Percentiles rank a stretch among this genome's conserved stretches.
phyloP scores from a whole-genome alignment of 64 coral and sea anemone genomes.

The Cladopsammia gracilis region DNA sequence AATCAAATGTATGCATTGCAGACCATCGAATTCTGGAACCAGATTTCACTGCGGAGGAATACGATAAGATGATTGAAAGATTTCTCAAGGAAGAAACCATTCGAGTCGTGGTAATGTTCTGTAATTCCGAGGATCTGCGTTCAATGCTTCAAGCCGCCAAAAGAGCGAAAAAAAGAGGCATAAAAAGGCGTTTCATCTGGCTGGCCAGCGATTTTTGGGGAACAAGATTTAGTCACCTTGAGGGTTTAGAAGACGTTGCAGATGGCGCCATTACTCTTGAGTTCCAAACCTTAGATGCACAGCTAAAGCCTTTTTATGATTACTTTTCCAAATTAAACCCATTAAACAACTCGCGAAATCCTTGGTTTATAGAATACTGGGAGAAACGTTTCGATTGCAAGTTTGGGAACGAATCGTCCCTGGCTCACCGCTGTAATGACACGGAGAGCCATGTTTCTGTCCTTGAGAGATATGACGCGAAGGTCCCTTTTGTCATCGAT shows the following conservation, averaged over 20 bases:
- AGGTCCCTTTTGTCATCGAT: conserved; percentile 90
- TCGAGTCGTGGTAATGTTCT: conserved; percentile 89
- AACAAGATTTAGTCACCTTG: conserved; percentile 62
- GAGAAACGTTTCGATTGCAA: conserved; percentile 60
- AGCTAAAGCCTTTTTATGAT: conserved; percentile 69
- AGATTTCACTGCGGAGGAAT: conserved; percentile 44
- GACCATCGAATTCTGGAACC: conserved; percentile 50
- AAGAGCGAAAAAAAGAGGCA: conserved; percentile 13
- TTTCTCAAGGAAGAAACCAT: conserved; percentile 49
- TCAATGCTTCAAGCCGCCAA: conserved; percentile 75
- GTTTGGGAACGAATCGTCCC: not conserved
- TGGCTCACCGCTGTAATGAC: conserved; percentile 8
- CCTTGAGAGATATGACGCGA: conserved; percentile 58
- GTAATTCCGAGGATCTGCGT: conserved; percentile 71
- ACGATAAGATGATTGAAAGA: conserved; percentile 57
- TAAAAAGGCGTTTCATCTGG: conserved; percentile 65
- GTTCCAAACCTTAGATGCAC: conserved; percentile 55
- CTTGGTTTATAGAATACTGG: conserved; percentile 96
- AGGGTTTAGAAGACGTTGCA: conserved; percentile 72
- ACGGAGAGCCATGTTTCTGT: not conserved
- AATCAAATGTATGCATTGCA: conserved; percentile 68
- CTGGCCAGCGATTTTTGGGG: conserved; percentile 95
- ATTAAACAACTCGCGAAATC: conserved; percentile 80
- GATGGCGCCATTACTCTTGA: conserved; percentile 79
- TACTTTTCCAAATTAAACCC: conserved; percentile 70